Conservation (phyloP, 1,140 invertebrate genomes). For the Drosophila orena region DNA sequence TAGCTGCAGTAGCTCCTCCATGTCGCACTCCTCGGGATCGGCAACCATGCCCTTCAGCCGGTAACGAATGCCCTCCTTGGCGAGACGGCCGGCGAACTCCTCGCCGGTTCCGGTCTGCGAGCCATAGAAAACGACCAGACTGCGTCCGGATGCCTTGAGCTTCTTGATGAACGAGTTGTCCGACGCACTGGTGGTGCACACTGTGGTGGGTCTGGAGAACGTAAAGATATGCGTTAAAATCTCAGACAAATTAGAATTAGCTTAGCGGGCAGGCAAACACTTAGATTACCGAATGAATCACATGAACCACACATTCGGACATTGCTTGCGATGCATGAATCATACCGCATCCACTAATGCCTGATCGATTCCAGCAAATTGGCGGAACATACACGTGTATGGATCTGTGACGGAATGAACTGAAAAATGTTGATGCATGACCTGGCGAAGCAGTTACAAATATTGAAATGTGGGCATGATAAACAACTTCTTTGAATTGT, state of each 20-base stretch:
- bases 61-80: conserved; percentile 98
- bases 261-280: too few relatives aligned
- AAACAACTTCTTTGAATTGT: neutral
- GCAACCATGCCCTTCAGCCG: conserved; percentile 99
- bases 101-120: conserved; percentile 99
- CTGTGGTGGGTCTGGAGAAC: conserved; percentile 73
- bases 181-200: conserved; percentile 86
- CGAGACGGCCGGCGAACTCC: conserved; percentile 98
- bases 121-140: conserved; percentile 99
- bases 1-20: conserved; percentile 96
- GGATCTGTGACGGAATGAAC: too few relatives aligned
- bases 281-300: too few relatives aligned
- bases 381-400: too few relatives aligned
- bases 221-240: neutral
- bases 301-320: too few relatives aligned
- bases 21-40: conserved; percentile 99
- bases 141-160: conserved; percentile 93
- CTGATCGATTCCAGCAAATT: too few relatives aligned
- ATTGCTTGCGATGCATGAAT: too few relatives aligned
- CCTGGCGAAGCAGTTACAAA: too few relatives aligned
- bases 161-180: conserved; percentile 97
- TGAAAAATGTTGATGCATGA: too few relatives aligned
- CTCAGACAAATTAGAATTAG: too few relatives aligned
- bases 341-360: too few relatives aligned
- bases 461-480: too few relatives aligned